These are phyloP conservation scores for Gambelia wislizenii DNA, from an alignment of 2,797 vertebrate species.

Conservation along the genomic window DNA sequence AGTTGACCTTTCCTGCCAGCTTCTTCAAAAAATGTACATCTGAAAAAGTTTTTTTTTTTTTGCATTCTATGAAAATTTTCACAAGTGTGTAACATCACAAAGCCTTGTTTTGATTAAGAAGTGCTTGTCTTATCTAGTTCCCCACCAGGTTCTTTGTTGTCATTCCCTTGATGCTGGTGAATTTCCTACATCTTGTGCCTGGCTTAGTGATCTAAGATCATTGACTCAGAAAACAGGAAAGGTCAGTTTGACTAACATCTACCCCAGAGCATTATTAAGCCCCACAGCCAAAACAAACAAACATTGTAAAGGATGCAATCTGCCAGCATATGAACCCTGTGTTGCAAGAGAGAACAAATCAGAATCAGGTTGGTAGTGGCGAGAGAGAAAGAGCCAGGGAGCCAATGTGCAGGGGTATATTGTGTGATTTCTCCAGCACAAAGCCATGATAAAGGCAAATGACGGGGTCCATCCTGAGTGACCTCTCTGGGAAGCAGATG, in stretches of 20 bases:
- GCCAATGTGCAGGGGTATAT: constrained; percentile 25
- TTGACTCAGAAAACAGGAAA: constrained; percentile 75
- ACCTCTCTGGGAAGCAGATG: not conserved
- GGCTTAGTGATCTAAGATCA: constrained; percentile 56
- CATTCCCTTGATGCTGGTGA: constrained; percentile 54
- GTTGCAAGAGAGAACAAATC: constrained; percentile 51
- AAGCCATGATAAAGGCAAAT: constrained; percentile 31
- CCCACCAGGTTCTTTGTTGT: constrained; percentile 2
- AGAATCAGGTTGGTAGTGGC: no score
- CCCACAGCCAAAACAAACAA: constrained; percentile 76
- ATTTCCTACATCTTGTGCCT: constrained; percentile 62
- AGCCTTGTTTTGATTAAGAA: not conserved
- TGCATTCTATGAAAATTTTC: not conserved
- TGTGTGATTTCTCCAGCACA: constrained; percentile 55
- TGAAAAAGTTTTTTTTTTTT: not conserved
- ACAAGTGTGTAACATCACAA: not conserved
- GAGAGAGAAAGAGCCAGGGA: not conserved
- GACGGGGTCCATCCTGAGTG: constrained; percentile 21
- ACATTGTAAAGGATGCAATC: constrained; percentile 13
- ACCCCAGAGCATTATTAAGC: constrained; percentile 46
- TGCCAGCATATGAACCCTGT: constrained; percentile 60
- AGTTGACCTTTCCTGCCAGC: not conserved
- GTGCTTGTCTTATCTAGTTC: not conserved
- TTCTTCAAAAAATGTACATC: not conserved
- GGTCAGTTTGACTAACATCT: constrained; percentile 74